A percentile compares a stretch with the other conserved stretches of the same genome.
Evolutionary conservation across 2,888 invertebrate genomes (phyloP).

Genomic region (Horisme vitalbata): DNA sequence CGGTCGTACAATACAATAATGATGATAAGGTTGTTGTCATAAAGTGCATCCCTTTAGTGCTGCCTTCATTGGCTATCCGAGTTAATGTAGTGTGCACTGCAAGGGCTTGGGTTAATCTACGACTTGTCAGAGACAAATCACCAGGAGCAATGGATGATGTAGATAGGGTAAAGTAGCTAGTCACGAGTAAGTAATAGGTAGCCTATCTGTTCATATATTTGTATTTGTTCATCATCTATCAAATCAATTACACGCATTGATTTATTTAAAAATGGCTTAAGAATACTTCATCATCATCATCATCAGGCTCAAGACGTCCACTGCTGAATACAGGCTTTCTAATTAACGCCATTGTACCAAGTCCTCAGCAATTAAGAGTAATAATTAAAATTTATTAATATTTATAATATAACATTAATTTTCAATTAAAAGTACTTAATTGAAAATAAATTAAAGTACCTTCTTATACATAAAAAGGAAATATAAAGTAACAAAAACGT

Average conservation of each 20-base stretch:
- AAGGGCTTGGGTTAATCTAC: slow-evolving; percentile 32
- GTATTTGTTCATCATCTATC: slow-evolving; percentile 1
- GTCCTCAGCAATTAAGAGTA: no score
- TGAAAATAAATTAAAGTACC: no score
- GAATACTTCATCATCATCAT: no score
- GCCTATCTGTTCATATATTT: neutral
- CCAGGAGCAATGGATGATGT: slow-evolving; percentile 20
- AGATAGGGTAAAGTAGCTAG: slow-evolving; percentile 16
- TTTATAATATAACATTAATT: no score
- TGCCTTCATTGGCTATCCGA: slow-evolving; percentile 27
- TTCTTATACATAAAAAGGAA: no score
- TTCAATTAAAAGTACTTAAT: no score
- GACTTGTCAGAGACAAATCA: slow-evolving; percentile 34
- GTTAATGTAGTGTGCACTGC: slow-evolving; percentile 32
- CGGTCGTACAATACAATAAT: slow-evolving; percentile 38
- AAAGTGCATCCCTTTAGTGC: slow-evolving; percentile 31
- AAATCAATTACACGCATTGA: no score
- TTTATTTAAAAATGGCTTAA: no score
- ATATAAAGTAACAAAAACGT: neutral
- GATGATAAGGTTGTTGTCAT: slow-evolving; percentile 36
- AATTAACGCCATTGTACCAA: no score
- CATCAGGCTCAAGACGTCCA: no score
- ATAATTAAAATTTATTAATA: no score
- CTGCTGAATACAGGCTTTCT: no score
- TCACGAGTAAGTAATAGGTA: slow-evolving; percentile 4